phyloP scores from a whole-genome alignment of 2,797 vertebrate genomes.

The Enteromius trimaculatus region DNA sequence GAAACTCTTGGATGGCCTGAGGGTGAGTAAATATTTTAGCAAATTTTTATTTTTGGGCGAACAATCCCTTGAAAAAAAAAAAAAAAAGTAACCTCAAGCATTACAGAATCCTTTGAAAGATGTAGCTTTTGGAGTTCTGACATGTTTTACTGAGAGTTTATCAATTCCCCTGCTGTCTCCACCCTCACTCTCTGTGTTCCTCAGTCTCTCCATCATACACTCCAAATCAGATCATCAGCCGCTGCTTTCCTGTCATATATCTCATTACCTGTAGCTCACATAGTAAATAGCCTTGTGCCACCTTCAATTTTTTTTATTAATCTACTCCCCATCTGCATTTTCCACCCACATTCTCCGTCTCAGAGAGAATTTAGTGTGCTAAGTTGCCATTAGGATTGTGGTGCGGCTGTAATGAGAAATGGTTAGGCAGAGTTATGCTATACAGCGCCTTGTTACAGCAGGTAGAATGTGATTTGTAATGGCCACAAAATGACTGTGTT shows the following conservation, averaged over 20 bases:
- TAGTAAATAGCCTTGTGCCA: constrained; percentile 44
- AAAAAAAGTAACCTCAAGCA: neutral
- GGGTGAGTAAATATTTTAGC: neutral
- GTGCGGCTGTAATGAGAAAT: constrained; percentile 37
- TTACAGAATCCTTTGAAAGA: neutral
- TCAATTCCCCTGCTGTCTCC: neutral
- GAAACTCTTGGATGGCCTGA: neutral
- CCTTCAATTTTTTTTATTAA: constrained; percentile 53
- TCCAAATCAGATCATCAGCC: constrained; percentile 57
- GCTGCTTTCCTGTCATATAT: constrained; percentile 51
- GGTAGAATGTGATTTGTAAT: constrained; percentile 27
- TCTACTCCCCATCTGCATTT: constrained; percentile 42
- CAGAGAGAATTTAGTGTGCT: constrained; percentile 21
- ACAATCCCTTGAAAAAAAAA: neutral
- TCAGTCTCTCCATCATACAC: constrained; percentile 36
- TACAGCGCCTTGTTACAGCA: constrained; percentile 4
- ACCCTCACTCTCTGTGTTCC: neutral
- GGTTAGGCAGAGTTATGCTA: constrained; percentile 30
- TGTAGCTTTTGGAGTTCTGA: neutral
- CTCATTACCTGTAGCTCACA: constrained; percentile 55
- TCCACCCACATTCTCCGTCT: constrained; percentile 38
- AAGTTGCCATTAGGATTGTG: constrained; percentile 41
- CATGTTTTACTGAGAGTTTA: constrained; percentile 39
- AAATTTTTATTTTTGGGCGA: neutral
- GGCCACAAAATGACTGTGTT: constrained; percentile 37